These are phyloP conservation scores for Abscondita cerata DNA, from an alignment of 2,888 invertebrate genomes.

Conservation along the genomic window DNA sequence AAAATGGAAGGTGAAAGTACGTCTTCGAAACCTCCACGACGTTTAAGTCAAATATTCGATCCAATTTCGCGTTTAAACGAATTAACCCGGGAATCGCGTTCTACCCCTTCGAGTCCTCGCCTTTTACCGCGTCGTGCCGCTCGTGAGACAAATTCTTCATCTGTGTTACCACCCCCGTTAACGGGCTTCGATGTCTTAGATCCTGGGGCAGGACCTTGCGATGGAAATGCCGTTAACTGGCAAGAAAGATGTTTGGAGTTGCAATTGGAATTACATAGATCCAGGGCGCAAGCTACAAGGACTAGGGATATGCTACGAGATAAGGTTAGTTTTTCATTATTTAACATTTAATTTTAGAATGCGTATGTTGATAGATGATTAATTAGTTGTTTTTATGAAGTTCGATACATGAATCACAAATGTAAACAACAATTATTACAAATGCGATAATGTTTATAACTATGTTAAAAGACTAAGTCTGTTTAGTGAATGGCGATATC, in stretches of 20 bases:
- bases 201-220: conserved; percentile 56
- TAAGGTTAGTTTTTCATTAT: conserved; percentile 68
- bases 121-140: conserved; percentile 66
- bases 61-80: conserved; percentile 78
- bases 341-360: too few relatives aligned
- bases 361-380: too few relatives aligned
- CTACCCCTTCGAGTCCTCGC: conserved; percentile 77
- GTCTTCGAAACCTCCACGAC: conserved; percentile 62
- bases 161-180: conserved; percentile 44
- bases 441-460: too few relatives aligned
- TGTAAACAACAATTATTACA: too few relatives aligned
- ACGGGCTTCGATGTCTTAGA: conserved; percentile 50
- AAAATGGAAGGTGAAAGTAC: conserved; percentile 31
- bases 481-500: too few relatives aligned
- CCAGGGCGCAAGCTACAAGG: conserved; percentile 84
- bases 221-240: conserved; percentile 74
- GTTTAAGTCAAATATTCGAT: conserved; percentile 84
- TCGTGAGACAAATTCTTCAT: conserved; percentile 42
- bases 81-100: conserved; percentile 60
- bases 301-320: conserved; percentile 88
- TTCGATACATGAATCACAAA: too few relatives aligned
- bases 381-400: too few relatives aligned
- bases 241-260: conserved; percentile 87
- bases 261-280: conserved; percentile 85
- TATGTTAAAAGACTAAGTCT: too few relatives aligned